Evolutionary conservation across 2,888 invertebrate genomes (phyloP), one percentile per base, ranked within the genome.

Genomic region (Diloba caeruleocephala): DNA sequence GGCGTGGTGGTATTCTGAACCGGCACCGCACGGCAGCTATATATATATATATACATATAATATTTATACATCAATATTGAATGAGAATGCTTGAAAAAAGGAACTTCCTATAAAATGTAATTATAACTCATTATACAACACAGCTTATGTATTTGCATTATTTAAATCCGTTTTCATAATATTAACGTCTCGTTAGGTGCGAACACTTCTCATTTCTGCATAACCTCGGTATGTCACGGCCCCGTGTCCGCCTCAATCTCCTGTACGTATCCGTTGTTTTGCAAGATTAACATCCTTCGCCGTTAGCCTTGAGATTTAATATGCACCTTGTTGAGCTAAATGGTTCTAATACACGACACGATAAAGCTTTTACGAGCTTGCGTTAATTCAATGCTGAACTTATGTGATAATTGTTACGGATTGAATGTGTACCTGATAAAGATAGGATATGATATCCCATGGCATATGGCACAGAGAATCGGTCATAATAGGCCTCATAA

Each of bases 241-340:
- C 71, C 28, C 28, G 41, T 65, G 61, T 61, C 74, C 74, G 52
- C 46, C 3, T 73, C 58, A 53, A 71, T 71, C 71, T 73, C 74
- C 71, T 65, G 39, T 19, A 21, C 34, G 36, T 64, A 52, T 72
- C 58, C 70, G 73, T 48, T 54, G 53, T 65, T 51, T 54, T 29
- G 28, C 41, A 66, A 70, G 56, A 63, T 41, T 51, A 19, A 55
- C 45, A 63, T 74, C 71, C 71, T 71, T 55, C 45, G 34, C 23
- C 26, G 14, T 10, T 23, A 56, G 32, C 67, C 59, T 71, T 60
- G 50, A 21, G 37, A 21, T 46, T 66, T 44, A 49, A 48, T 61
- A 46, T 34, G 29, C 21, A 36, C 25, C 48, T 37, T 32, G 32
- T 56, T 57, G 19, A 26, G n/a, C 26, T 53, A 37, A 48, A 67